Base-by-base conservation (phyloP, 1,140 invertebrate genomes). In the Drosophila miranda region DNA sequence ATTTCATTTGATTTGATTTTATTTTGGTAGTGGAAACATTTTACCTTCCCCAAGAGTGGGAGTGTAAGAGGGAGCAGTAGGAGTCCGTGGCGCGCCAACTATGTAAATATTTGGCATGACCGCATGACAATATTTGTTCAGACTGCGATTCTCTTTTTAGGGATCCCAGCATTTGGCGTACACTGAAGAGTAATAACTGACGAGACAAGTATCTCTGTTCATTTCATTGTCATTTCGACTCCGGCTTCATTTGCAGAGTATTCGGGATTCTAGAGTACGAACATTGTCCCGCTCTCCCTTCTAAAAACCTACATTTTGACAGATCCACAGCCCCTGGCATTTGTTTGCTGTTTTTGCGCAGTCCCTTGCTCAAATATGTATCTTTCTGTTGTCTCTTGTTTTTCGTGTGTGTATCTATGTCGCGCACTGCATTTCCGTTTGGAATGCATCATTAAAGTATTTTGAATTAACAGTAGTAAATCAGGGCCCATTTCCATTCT, bases 31-130 rank as follows among this genome's bases (percentile, higher is more conserved):
- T 34, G 49, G 71, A 30, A 61, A 59, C 72, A 80, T 74, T 77
- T 63, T 52, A 86, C 81, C 81, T 87, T 87, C 46, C 63, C 42
- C 57, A 1, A 5, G 34, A 38, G 11, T 38, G 34, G 30, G 8
- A 30, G 8, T 9, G 8, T 8, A 9, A 34, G 49, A 53, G 21
- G 42, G 8, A 3, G 30, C 0, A 3, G 30, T 30, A 3, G 45
- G 43, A 75, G 19, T 56, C 61, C 28, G 59, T 75, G 71, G 62
- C 73, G 77, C 74, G 68, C 48, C 61, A 61, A 64, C 82, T 86
- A 87, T 86, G 62, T 87, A 87, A 86, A 86, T 86, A 86, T 87
- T 87, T 86, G 71, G 68, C 82, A 75, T 67, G 70, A 68, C 66
- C 78, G 78, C 63, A 72, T 81, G 66, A 82, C 78, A 86, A 82